A percentile compares a stretch with the other conserved stretches of the same genome.
These are phyloP conservation scores for Protonemura montana DNA, from an alignment of 2,888 invertebrate genomes.

Conservation along the genomic window DNA sequence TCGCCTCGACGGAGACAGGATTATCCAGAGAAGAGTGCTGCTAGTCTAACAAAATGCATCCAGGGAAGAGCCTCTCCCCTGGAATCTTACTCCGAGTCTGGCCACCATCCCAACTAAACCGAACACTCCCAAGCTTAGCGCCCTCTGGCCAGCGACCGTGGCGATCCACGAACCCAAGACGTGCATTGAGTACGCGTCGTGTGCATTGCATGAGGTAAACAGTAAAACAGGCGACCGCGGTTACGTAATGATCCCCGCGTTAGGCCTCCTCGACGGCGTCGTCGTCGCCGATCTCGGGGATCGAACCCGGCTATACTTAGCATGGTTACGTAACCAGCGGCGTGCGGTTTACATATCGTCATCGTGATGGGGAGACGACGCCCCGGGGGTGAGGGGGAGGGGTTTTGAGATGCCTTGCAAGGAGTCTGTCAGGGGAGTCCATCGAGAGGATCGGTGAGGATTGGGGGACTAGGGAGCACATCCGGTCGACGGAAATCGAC, in stretches of 20 bases:
- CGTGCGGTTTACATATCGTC: not conserved
- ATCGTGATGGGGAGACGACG: not conserved
- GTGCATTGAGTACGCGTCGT: not conserved
- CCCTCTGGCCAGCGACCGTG: too few relatives aligned
- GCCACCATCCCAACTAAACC: too few relatives aligned
- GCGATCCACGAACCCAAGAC: too few relatives aligned
- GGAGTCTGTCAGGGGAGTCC: too few relatives aligned
- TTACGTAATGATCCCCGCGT: not conserved
- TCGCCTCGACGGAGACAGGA: too few relatives aligned
- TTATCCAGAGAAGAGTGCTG: too few relatives aligned
- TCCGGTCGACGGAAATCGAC: not conserved
- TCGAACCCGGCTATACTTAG: slow-evolving; percentile 12
- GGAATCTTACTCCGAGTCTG: too few relatives aligned
- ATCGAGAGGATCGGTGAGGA: not conserved
- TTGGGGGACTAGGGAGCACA: not conserved
- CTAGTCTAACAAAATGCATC: too few relatives aligned
- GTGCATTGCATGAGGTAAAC: not conserved
- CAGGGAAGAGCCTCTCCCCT: too few relatives aligned
- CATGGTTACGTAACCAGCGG: not conserved
- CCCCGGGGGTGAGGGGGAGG: too few relatives aligned
- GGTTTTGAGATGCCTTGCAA: too few relatives aligned
- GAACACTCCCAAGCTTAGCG: too few relatives aligned
- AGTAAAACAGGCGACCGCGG: not conserved
- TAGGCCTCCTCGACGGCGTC: not conserved
- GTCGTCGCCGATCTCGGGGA: not conserved